Evolutionary conservation across 1,140 invertebrate genomes (phyloP).

Genomic region (Drosophila parabipectinata): DNA sequence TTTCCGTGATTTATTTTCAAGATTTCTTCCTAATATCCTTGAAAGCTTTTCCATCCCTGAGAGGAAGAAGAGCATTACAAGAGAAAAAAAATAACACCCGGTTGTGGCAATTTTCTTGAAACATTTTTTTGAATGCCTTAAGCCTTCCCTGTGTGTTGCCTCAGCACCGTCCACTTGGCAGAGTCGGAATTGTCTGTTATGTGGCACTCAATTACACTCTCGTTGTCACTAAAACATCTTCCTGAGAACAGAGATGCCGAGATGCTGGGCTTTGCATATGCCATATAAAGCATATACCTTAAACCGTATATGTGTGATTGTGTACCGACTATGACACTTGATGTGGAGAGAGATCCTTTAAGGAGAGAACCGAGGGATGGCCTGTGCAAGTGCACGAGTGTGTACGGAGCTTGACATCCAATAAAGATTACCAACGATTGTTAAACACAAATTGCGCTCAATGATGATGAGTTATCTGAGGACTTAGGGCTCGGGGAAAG

Average conservation of each 20-base stretch:
- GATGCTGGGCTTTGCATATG: background rate
- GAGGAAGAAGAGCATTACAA: background rate
- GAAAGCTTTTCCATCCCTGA: slow-evolving; percentile 16
- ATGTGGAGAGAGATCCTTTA: slow-evolving; percentile 65
- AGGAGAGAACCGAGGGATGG: slow-evolving; percentile 4
- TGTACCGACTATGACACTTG: slow-evolving; percentile 53
- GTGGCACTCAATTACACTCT: slow-evolving; percentile 80
- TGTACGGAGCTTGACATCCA: slow-evolving; percentile 64
- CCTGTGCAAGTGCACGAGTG: slow-evolving; percentile 6
- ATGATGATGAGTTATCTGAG: slow-evolving; percentile 71
- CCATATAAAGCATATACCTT: slow-evolving; percentile 41
- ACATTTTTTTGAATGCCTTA: slow-evolving; percentile 32
- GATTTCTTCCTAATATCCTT: background rate
- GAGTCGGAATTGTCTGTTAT: slow-evolving; percentile 74
- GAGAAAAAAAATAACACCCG: slow-evolving; percentile 9
- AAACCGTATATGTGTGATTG: slow-evolving; percentile 23
- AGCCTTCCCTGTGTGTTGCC: background rate
- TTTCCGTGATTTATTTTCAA: background rate
- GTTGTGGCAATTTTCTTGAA: slow-evolving; percentile 40
- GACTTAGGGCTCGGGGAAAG: slow-evolving; percentile 8
- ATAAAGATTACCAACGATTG: slow-evolving; percentile 80
- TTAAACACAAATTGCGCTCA: slow-evolving; percentile 80
- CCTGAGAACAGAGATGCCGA: slow-evolving; percentile 11
- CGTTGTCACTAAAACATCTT: slow-evolving; percentile 78
- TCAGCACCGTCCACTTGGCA: slow-evolving; percentile 53